These are phyloP conservation scores for Catharus ustulatus DNA, from an alignment of 2,797 vertebrate genomes.

Conservation along the genomic window DNA sequence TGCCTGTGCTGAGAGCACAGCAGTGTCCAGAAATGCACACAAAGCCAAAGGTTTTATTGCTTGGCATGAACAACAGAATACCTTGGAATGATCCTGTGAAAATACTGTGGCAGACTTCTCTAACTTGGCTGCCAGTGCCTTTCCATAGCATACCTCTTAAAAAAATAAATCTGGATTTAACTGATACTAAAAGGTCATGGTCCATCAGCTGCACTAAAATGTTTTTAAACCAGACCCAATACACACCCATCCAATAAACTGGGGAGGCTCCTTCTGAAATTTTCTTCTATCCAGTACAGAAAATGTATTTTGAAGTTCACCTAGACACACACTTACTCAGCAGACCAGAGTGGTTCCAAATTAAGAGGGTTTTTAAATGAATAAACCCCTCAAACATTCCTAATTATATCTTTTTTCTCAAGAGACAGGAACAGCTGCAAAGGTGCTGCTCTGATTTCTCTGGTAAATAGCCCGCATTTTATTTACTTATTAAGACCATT, in stretches of 20 bases:
- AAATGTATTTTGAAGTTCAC: neutral
- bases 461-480: slow-evolving; percentile 36
- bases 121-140: neutral
- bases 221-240: slow-evolving; percentile 3
- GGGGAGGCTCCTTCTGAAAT: neutral
- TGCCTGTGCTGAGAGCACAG: neutral
- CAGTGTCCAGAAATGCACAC: neutral
- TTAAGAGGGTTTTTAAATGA: neutral
- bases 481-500: slow-evolving; percentile 36
- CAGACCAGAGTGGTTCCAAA: neutral
- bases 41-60: slow-evolving; percentile 31
- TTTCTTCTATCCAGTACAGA: neutral
- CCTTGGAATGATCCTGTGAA: slow-evolving; percentile 49
- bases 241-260: neutral
- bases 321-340: neutral
- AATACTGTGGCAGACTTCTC: slow-evolving; percentile 38
- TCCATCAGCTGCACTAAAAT: neutral
- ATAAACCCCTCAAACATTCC: neutral
- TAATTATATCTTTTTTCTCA: slow-evolving; percentile 13
- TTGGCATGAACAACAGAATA: slow-evolving; percentile 50
- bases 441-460: neutral
- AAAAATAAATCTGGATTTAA: slow-evolving; percentile 42
- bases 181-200: slow-evolving; percentile 20
- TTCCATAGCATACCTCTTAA: slow-evolving; percentile 21
- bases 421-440: slow-evolving; percentile 34